Conservation (phyloP, 1,140 invertebrate species). For the Rhopalosiphum maidis region DNA sequence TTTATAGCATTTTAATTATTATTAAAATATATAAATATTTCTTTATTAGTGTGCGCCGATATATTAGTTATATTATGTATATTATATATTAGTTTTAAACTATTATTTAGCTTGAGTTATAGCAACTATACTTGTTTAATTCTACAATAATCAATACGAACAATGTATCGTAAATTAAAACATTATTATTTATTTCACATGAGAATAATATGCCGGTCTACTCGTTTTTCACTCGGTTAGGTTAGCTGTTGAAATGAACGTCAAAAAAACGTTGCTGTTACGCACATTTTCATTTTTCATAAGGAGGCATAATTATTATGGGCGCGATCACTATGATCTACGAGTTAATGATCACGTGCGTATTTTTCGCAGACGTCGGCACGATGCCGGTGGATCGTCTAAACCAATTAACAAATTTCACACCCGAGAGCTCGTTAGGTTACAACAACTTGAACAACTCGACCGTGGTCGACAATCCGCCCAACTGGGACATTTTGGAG, state of each 20-base stretch:
- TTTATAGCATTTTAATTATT: too few species aligned
- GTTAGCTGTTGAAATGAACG: not conserved
- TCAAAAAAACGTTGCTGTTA: not conserved
- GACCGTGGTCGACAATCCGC: not conserved
- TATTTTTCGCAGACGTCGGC: not conserved
- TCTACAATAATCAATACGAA: not conserved
- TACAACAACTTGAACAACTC: not conserved
- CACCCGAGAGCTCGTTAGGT: too few species aligned
- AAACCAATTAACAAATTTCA: not conserved
- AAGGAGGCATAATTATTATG: not conserved
- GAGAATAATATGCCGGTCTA: not conserved
- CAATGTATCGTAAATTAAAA: not conserved
- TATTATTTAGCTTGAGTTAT: not conserved
- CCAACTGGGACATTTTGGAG: not conserved
- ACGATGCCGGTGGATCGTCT: not conserved
- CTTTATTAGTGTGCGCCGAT: not conserved
- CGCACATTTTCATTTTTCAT: not conserved
- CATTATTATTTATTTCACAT: not conserved
- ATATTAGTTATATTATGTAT: too few species aligned
- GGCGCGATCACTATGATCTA: not conserved
- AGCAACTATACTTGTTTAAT: constrained; percentile 28
- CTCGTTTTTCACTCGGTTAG: not conserved
- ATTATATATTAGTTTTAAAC: too few species aligned
- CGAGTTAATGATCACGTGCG: not conserved
- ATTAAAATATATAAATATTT: not conserved